Base-by-base conservation (phyloP, 2,888 invertebrate species). In the Timema podura region DNA sequence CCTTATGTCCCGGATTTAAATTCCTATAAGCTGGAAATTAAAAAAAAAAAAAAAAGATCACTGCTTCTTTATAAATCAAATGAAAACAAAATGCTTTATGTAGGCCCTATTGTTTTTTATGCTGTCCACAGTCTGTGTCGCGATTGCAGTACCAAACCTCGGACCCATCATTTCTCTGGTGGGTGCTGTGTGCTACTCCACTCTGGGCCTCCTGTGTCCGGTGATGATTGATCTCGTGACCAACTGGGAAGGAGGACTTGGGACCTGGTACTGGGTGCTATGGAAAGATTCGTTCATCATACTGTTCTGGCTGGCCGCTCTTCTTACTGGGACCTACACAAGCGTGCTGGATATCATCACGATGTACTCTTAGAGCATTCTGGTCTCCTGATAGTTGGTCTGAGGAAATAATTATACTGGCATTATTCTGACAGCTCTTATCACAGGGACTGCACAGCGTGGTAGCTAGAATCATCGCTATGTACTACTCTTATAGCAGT, bases 141-240 rank as follows among this genome's bases (percentile, higher is more conserved):
- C 74, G 6, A 64, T 67, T 13, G 73, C 73, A 8, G 70, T 74
- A 13, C 74, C 74, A 10, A 65, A 71, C 65, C 67, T 74, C 48
- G 73, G 70, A 0, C 74, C 73, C n/a, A 65, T 74, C 66, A 74
- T 74, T 68, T 70, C 71, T n/a, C 70, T 74, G 68, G 70, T 74
- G 6, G 74, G 74, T 9, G 71, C 74, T n/a, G 57, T 74, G 10
- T 74, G 71, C 70, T 73, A 71, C 66, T 74, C 74, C 5, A 73
- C 72, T 30, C 68, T 74, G 47, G 74, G 74, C 5, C 71, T 74
- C 11, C 69, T 74, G 48, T 70, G 70, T 15, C 74, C 74, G 5
- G 72, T 73, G 3, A 54, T 72, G 15, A 72, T 74, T n/a, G 73
- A 74, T 47, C 71, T 69, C 0, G 68, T 71, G 11, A 70, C 69